Base-by-base conservation (phyloP, 2,797 vertebrate species). In the Philypnodon macrostomus region DNA sequence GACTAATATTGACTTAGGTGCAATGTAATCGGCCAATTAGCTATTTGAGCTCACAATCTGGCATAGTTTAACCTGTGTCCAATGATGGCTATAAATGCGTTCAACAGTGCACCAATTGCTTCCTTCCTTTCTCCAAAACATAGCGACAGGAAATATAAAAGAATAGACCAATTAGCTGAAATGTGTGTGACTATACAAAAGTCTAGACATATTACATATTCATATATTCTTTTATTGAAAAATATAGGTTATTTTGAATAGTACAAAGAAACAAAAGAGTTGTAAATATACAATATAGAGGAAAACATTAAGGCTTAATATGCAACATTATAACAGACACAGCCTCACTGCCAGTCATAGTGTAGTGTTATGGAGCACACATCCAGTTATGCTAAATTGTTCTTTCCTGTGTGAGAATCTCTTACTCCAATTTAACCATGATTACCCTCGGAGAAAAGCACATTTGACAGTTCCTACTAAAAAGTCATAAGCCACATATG, bases 161-260 rank as follows among this genome's bases (percentile, higher is more conserved):
- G 9, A n/a, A 16, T 2, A 8, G 31, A 1, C 16, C 42, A 12
- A 19, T 6, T 19, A 4, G 6, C n/a, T n/a, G n/a, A n/a, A n/a
- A n/a, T n/a, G n/a, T n/a, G n/a, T 7, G 7, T 21, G 30, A 21
- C 19, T 13, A 9, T 45, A 23, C 17, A 32, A 13, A 13, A 14
- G 12, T 11, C n/a, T 12, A 47, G n/a, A 7, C 24, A 17, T 42
- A 16, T n/a, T 1, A 57, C 21, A 61, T 45, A 41, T 55, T 64
- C 47, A 68, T 48, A 27, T 51, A 64, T 54, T 50, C 19, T 85
- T 90, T 90, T 89, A 90, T 90, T 90, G 80, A 89, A 91, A 90
- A 91, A 91, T 90, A 91, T 82, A 89, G 77, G 83, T 89, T 87
- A 88, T 81, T 81, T 84, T 48, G 55, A 57, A 64, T 49, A 62